phyloP scores from a whole-genome alignment of 2,113 vertebrate genomes.

The Octodon degus region DNA sequence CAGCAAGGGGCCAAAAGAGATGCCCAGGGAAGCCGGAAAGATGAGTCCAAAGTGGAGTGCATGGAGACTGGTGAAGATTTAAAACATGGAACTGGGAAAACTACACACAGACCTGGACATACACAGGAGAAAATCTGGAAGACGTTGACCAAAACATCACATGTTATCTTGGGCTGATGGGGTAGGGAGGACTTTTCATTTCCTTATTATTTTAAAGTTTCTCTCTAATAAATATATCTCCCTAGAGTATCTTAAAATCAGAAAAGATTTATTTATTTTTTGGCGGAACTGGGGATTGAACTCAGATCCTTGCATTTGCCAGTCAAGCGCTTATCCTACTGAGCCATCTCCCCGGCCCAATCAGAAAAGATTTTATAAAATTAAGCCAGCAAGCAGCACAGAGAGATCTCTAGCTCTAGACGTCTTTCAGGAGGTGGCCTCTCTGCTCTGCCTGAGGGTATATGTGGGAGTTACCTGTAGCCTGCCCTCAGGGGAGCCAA shows the following conservation, averaged over 20 bases:
- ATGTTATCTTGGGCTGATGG: neutral
- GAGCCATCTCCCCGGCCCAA: too few species aligned
- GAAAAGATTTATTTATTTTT: neutral
- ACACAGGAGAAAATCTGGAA: neutral
- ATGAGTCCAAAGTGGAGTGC: neutral
- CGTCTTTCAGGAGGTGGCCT: neutral
- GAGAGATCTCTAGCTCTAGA: neutral
- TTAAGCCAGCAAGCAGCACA: neutral
- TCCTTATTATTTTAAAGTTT: neutral
- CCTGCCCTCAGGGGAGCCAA: neutral
- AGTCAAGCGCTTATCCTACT: too few species aligned
- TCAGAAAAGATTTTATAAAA: neutral
- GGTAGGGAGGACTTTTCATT: neutral
- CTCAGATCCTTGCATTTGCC: too few species aligned
- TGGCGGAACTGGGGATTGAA: too few species aligned
- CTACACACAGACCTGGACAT: neutral
- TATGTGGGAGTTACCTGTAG: neutral
- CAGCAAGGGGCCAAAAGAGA: neutral
- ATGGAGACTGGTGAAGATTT: neutral
- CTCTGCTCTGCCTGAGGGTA: too few species aligned
- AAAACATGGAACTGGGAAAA: neutral
- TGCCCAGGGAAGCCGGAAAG: neutral
- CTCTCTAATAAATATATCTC: neutral
- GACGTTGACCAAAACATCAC: neutral
- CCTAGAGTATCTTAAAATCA: slow-evolving; percentile 33